Percentiles rank a stretch among this genome's conserved stretches.
phyloP scores from a whole-genome alignment of 2,113 vertebrate genomes.

The Hemiprocne comata region DNA sequence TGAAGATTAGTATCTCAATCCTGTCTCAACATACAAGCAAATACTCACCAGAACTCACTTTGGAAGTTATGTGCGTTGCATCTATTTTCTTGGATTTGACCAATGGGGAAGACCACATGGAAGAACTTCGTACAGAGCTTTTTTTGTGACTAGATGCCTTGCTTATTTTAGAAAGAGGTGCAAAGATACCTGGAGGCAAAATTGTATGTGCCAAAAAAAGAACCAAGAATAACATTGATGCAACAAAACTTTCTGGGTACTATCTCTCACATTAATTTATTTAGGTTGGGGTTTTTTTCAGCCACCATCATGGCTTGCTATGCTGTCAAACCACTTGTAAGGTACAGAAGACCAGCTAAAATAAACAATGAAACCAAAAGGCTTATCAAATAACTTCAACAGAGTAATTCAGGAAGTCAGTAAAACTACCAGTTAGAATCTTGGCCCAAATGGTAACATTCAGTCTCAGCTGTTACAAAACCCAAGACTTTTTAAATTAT shows the following conservation, averaged over 20 bases:
- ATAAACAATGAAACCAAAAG: not conserved
- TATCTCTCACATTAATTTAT: not conserved
- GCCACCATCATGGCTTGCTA: not conserved
- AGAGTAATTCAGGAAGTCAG: not conserved
- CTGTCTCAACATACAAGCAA: not conserved
- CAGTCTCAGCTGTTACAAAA: not conserved
- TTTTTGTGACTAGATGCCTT: slow-evolving; percentile 85
- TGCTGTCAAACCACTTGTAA: not conserved
- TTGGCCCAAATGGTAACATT: not conserved
- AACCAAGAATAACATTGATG: not conserved
- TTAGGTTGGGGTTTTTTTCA: accelerated
- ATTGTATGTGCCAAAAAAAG: not conserved
- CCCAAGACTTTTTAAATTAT: not conserved
- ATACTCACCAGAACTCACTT: slow-evolving; percentile 87
- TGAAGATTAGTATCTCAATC: not conserved
- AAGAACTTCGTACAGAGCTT: slow-evolving; percentile 32
- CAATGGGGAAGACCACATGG: slow-evolving; percentile 52
- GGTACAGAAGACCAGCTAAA: not conserved
- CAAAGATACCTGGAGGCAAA: slow-evolving; percentile 87
- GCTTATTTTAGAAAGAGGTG: slow-evolving; percentile 94
- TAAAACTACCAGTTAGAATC: not conserved
- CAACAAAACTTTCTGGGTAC: not conserved
- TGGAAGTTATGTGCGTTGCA: slow-evolving; percentile 82
- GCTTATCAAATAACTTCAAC: not conserved
- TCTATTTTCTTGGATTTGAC: slow-evolving; percentile 80